Conservation (phyloP, 2,888 invertebrate genomes). For the Gymnocheta viridis region DNA sequence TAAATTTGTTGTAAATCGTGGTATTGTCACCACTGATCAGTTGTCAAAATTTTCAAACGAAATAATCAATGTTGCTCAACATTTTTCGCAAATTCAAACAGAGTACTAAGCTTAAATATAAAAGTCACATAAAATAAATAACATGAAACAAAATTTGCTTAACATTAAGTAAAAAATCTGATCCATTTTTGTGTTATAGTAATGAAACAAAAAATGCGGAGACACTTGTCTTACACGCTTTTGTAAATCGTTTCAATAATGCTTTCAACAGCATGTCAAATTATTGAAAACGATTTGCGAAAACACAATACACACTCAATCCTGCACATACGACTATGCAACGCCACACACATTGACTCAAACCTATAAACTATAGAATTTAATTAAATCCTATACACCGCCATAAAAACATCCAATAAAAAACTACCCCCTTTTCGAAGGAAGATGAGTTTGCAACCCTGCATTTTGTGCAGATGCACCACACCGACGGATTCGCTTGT, state of each 20-base stretch:
- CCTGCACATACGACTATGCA: not conserved
- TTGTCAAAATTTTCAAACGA: no score
- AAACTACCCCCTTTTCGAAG: slow-evolving; percentile 51
- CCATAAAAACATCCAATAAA: slow-evolving; percentile 39
- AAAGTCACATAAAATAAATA: no score
- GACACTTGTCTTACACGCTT: slow-evolving; percentile 41
- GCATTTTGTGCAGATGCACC: slow-evolving; percentile 53
- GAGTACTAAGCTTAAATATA: no score
- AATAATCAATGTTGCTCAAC: no score
- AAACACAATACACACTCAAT: slow-evolving; percentile 26
- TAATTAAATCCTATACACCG: slow-evolving; percentile 50
- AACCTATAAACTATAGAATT: slow-evolving; percentile 10
- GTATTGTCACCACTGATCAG: no score
- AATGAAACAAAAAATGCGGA: slow-evolving; percentile 3
- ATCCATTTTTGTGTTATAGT: not conserved
- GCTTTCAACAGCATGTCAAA: slow-evolving; percentile 62
- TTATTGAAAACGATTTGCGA: slow-evolving; percentile 44
- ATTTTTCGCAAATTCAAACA: no score
- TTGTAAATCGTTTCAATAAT: slow-evolving; percentile 33
- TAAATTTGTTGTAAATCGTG: no score
- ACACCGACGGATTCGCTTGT: not conserved
- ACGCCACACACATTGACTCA: not conserved
- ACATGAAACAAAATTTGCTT: not conserved
- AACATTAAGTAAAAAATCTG: not conserved
- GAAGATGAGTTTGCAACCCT: slow-evolving; percentile 61